Percentiles rank a stretch among this genome's conserved stretches.
Evolutionary conservation across 2,797 vertebrate species (phyloP).

Genomic region (Coendou prehensilis): DNA sequence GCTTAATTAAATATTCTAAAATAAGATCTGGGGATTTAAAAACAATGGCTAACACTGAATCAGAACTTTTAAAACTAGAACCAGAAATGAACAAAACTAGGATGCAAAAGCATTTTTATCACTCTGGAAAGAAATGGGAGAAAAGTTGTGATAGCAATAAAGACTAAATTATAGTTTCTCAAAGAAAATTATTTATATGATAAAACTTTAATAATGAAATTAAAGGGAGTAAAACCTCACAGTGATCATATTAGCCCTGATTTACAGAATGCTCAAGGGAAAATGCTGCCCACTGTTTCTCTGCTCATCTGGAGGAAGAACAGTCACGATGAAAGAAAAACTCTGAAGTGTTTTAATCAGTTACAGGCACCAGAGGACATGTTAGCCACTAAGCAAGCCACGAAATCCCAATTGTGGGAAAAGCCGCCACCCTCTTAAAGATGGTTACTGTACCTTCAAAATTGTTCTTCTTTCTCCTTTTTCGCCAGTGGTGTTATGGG

Average conservation of each 20-base stretch:
- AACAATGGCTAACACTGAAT: neutral
- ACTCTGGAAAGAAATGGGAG: neutral
- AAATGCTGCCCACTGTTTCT: neutral
- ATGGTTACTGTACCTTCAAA: neutral
- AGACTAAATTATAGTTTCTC: neutral
- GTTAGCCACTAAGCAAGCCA: no score
- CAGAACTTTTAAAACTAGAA: neutral
- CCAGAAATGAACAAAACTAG: neutral
- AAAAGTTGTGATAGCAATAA: neutral
- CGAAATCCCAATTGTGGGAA: neutral
- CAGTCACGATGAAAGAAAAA: neutral
- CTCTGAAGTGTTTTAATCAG: neutral
- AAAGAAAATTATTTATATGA: neutral
- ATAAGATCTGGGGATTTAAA: neutral
- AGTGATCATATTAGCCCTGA: neutral
- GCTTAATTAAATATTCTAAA: neutral
- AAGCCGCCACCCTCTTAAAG: neutral
- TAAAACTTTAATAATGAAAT: neutral
- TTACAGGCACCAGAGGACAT: neutral
- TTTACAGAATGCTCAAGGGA: neutral
- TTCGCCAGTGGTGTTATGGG: neutral
- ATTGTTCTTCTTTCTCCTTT: neutral
- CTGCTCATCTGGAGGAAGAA: neutral
- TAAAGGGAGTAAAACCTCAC: neutral
- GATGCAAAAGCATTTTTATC: neutral